Percentiles rank a stretch among this genome's conserved stretches.
phyloP scores from a whole-genome alignment of 2,113 vertebrate species.

The Pardalotus punctatus region DNA sequence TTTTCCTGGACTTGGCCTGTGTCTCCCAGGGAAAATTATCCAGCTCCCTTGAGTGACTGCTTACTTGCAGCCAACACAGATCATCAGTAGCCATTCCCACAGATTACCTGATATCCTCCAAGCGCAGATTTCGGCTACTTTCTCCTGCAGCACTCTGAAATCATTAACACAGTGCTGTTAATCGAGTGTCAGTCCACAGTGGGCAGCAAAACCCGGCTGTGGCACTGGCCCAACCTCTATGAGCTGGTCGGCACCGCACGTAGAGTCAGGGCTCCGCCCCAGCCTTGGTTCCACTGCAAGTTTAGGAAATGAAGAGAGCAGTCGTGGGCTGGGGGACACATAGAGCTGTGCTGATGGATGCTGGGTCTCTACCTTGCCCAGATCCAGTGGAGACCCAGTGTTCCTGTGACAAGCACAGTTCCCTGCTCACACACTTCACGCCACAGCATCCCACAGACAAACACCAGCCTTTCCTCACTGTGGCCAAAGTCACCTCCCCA shows the following conservation, averaged over 20 bases:
- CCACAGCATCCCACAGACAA: neutral
- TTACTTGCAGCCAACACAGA: neutral
- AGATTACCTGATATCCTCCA: neutral
- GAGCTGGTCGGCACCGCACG: rapidly evolving
- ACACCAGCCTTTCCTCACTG: neutral
- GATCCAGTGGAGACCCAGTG: rapidly evolving
- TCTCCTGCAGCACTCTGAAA: neutral
- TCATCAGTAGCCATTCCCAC: neutral
- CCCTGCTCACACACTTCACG: neutral
- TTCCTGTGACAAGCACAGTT: neutral
- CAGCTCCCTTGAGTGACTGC: neutral
- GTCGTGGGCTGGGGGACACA: neutral
- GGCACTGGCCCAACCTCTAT: neutral
- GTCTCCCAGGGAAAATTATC: neutral
- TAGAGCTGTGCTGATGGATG: neutral
- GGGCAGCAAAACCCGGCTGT: neutral
- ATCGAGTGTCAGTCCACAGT: neutral
- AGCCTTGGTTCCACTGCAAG: neutral
- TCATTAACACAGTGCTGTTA: neutral
- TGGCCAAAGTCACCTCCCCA: neutral
- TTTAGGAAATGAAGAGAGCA: neutral
- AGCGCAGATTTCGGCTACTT: rapidly evolving
- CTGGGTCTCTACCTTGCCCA: neutral
- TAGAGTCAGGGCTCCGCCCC: neutral
- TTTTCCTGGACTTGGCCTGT: neutral